Base-by-base conservation (phyloP, 1,140 invertebrate species). In the Zaprionus inermis region DNA sequence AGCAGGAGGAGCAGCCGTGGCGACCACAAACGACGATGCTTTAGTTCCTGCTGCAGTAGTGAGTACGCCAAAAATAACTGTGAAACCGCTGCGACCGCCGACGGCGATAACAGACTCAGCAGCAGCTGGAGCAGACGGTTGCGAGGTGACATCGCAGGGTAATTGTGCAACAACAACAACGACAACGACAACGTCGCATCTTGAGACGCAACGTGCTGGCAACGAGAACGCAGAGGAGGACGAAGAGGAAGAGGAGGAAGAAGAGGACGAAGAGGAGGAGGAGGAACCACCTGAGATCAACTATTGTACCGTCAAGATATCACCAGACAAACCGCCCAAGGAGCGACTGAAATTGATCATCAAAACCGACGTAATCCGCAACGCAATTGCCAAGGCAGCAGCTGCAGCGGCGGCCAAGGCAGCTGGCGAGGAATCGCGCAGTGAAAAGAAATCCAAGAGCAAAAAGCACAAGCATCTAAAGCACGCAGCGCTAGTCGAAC, bases 311-410 rank as follows among this genome's bases (percentile, higher is more conserved):
- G 91, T 91, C 79, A 94, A 92, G 93, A 94, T 91, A 93, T 81
- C 92, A 78, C 65, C 92, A 90, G 93, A 92, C 52, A 92, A 93
- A 93, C 91, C 93, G 93, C 93, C 91, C 34, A 92, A 92, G 64
- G 91, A 91, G 69, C 90, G 91, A 0, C 76, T 92, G 52, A 92
- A 92, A 51, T 52, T 92, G 41, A 91, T 92, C 51, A 92, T 92
- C 30, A 92, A 92, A 72, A 91, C 91, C n/a, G 90, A 92, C 71
- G 91, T 92, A 1, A 90, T 92, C 46, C 81, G 91, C 6, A 81
- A 92, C 76, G 91, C 91, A 55, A 84, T 91, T 18, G 91, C 91
- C 60, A 91, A 91, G 58, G 91, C 85, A 49, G 78, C 90, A 30
- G 81, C 86, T 9, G 85, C 79, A 4, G 81, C 81, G 41, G 73